phyloP scores from a whole-genome alignment of 2,888 invertebrate genomes.

The Crioceris asparagi region DNA sequence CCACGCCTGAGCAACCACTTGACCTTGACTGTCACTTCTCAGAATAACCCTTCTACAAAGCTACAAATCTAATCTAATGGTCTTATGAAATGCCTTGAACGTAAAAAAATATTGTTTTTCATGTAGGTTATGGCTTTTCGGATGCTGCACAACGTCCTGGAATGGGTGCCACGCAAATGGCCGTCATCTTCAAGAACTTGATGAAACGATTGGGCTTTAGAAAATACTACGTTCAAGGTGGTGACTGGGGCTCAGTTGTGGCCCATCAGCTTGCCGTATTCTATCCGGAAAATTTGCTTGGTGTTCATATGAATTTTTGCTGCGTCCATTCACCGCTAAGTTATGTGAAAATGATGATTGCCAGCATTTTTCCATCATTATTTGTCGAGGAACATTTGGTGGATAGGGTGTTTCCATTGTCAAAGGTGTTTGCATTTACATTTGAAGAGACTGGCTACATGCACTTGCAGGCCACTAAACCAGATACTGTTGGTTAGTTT shows the following conservation, averaged over 20 bases:
- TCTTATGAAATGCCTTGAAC: too few relatives aligned
- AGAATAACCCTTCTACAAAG: too few relatives aligned
- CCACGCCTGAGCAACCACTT: too few relatives aligned
- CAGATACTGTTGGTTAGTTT: conserved; percentile 68
- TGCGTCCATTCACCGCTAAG: conserved; percentile 7
- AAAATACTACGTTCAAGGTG: conserved; percentile 57
- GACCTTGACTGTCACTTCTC: too few relatives aligned
- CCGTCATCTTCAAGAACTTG: conserved; percentile 51
- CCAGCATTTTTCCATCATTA: conserved; percentile 13
- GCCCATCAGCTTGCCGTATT: conserved; percentile 50
- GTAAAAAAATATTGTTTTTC: too few relatives aligned
- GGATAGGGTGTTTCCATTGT: conserved; percentile 44
- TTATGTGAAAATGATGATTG: conserved; percentile 15
- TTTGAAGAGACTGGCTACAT: conserved; percentile 50
- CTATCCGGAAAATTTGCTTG: conserved; percentile 49
- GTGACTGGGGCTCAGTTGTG: conserved; percentile 72
- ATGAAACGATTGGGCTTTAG: conserved; percentile 59
- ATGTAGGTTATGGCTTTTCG: conserved; percentile 27
- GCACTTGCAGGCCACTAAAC: conserved; percentile 79
- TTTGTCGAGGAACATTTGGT: conserved; percentile 40
- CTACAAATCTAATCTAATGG: too few relatives aligned
- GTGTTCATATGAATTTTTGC: conserved; percentile 48
- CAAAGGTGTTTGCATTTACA: conserved; percentile 33
- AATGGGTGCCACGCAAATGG: conserved; percentile 45
- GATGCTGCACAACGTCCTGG: conserved; percentile 51